A percentile compares a stretch with the other conserved stretches of the same genome.
Conservation (phyloP, 2,113 vertebrate genomes). For the Corythornis vintsioides region DNA sequence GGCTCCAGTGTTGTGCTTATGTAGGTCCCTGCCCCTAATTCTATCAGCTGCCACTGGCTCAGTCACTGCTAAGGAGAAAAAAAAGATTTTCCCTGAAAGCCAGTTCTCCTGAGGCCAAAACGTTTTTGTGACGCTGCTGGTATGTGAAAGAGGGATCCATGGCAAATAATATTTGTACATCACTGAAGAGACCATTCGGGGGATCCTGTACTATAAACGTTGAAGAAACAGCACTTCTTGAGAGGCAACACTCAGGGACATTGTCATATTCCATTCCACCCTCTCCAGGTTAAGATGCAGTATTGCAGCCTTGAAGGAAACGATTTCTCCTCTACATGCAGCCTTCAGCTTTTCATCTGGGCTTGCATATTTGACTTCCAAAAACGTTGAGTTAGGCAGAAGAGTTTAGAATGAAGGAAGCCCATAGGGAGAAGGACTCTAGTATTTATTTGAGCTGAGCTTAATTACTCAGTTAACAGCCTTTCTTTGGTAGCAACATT, state of each 20-base stretch:
- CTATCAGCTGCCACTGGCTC: neutral
- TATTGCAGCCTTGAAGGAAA: constrained; percentile 46
- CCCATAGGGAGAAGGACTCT: accelerated
- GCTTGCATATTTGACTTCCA: neutral
- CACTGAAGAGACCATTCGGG: neutral
- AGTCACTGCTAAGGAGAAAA: neutral
- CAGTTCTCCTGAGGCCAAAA: neutral
- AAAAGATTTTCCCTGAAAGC: neutral
- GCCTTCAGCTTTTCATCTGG: neutral
- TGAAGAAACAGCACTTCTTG: neutral
- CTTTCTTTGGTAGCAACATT: neutral
- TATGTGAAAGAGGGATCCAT: neutral
- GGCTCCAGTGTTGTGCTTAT: neutral
- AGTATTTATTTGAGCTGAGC: neutral
- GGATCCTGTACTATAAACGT: neutral
- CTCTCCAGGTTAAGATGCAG: constrained; percentile 73
- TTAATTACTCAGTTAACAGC: neutral
- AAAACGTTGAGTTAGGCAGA: neutral
- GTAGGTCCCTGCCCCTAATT: neutral
- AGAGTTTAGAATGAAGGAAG: neutral
- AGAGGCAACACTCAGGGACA: neutral
- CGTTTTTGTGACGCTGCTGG: neutral
- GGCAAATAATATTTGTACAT: neutral
- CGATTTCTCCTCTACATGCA: neutral
- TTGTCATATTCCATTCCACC: constrained; percentile 66